These are phyloP conservation scores for Paradoxurus hermaphroditus DNA, from an alignment of 2,113 vertebrate genomes.

Conservation along the genomic window DNA sequence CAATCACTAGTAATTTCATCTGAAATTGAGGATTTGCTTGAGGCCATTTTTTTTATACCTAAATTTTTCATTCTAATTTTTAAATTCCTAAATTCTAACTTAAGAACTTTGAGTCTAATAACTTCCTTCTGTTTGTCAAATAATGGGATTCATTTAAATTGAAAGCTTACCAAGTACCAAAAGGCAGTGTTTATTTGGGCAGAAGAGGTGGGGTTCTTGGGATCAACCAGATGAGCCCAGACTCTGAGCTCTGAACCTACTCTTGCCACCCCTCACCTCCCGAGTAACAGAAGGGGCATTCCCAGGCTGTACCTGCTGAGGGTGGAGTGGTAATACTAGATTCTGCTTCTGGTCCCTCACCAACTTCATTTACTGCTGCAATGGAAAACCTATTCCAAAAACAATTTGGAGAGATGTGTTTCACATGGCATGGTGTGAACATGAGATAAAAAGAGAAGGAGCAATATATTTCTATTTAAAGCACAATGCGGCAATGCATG, in stretches of 20 bases:
- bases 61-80: neutral
- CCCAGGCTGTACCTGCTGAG: constrained; percentile 74
- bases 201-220: neutral
- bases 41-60: neutral
- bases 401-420: constrained; percentile 58
- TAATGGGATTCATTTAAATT: neutral
- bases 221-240: neutral
- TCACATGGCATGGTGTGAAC: constrained; percentile 58
- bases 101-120: neutral
- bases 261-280: neutral
- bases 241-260: neutral
- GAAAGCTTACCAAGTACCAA: neutral
- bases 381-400: constrained; percentile 81
- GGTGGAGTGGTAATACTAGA: constrained; percentile 77
- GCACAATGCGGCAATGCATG: neutral
- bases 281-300: neutral
- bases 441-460: constrained; percentile 53
- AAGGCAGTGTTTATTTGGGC: neutral
- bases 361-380: constrained; percentile 82
- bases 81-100: neutral
- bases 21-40: constrained; percentile 10
- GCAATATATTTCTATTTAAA: constrained; percentile 61
- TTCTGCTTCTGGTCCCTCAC: constrained; percentile 82
- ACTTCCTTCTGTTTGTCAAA: neutral
- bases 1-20: neutral